These are phyloP conservation scores for Carcina quercana DNA, from an alignment of 2,888 invertebrate species.

Conservation along the genomic window DNA sequence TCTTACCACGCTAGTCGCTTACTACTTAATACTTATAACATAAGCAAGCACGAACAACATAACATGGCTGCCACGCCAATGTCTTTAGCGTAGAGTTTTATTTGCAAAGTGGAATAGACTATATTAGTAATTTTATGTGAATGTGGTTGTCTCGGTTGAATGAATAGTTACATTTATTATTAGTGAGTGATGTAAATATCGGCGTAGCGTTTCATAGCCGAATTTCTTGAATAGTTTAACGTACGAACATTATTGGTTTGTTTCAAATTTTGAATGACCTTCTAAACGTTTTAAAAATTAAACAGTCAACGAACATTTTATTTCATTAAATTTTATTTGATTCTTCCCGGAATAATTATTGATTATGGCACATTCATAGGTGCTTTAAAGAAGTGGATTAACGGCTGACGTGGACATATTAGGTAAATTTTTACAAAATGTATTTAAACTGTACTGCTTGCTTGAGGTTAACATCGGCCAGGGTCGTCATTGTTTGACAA, in stretches of 20 bases:
- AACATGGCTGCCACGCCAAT: too few species aligned
- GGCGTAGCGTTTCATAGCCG: constrained; percentile 70
- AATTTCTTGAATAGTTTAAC: constrained; percentile 59
- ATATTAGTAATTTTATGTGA: too few species aligned
- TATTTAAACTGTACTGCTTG: too few species aligned
- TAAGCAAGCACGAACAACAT: too few species aligned
- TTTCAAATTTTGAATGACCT: constrained; percentile 58
- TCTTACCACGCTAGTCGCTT: too few species aligned
- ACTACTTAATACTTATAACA: too few species aligned
- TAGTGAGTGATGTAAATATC: too few species aligned
- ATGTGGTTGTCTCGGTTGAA: too few species aligned
- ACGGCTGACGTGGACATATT: constrained; percentile 62
- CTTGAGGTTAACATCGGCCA: too few species aligned
- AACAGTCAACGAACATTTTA: constrained; percentile 76
- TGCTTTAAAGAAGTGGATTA: constrained; percentile 60
- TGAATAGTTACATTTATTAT: too few species aligned
- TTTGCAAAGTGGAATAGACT: too few species aligned
- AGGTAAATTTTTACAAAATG: constrained; percentile 53
- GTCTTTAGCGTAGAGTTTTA: too few species aligned
- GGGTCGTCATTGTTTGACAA: constrained; percentile 73
- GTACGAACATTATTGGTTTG: constrained; percentile 53
- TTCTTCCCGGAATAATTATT: constrained; percentile 50
- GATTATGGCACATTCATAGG: constrained; percentile 65
- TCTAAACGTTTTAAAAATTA: constrained; percentile 64
- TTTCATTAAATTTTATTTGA: constrained; percentile 60